Conservation (phyloP, 2,113 vertebrate species). For the Saccopteryx bilineata region DNA sequence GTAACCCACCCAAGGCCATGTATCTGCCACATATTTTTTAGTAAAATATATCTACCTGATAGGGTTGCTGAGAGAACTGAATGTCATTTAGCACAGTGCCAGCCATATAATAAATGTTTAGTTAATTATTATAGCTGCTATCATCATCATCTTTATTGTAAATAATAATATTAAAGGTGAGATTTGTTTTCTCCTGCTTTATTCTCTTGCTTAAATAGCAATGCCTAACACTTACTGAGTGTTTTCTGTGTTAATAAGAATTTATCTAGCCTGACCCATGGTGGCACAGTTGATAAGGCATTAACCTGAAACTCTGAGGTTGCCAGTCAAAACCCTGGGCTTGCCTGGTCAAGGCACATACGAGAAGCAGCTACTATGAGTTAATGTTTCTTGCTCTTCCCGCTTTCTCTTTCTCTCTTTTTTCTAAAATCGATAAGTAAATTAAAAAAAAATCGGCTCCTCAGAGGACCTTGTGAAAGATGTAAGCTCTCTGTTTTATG, state of each 20-base stretch:
- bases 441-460: no score
- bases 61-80: not conserved
- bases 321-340: no score
- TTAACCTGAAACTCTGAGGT: no score
- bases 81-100: not conserved
- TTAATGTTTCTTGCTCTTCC: no score
- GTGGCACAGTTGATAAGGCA: no score
- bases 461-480: not conserved
- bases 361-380: no score
- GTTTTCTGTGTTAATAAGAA: not conserved
- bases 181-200: conserved; percentile 4
- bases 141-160: not conserved
- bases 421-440: no score
- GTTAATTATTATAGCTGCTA: not conserved
- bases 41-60: not conserved
- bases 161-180: not conserved
- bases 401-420: no score
- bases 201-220: conserved; percentile 15
- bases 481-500: not conserved
- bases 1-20: not conserved
- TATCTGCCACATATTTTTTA: not conserved
- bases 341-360: no score
- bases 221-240: not conserved
- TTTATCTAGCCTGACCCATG: not conserved
- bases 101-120: conserved; percentile 11